Percentiles rank a stretch among this genome's conserved stretches.
phyloP scores from a whole-genome alignment of 2,888 invertebrate species.

The Phyto melanocephala region DNA sequence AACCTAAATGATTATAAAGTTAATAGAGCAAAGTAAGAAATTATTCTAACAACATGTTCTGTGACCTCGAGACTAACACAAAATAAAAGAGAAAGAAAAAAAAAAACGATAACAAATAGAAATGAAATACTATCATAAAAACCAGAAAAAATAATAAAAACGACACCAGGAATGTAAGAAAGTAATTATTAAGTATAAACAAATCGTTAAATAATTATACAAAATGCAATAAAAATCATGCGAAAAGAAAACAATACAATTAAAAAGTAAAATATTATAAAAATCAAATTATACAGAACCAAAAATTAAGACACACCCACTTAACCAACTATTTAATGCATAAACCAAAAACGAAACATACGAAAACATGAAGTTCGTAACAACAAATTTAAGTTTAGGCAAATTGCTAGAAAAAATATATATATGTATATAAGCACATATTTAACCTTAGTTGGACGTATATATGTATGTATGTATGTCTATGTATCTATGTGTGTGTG shows the following conservation, averaged over 20 bases:
- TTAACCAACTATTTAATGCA: background rate
- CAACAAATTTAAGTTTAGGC: slow-evolving; percentile 8
- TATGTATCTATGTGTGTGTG: background rate
- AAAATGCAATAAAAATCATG: slow-evolving; percentile 10
- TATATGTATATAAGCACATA: no score
- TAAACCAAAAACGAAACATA: background rate
- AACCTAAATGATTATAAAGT: background rate
- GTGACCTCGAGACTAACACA: background rate
- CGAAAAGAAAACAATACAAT: slow-evolving; percentile 25
- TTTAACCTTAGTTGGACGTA: background rate
- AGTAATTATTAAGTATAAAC: slow-evolving; percentile 6
- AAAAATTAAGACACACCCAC: slow-evolving; percentile 28
- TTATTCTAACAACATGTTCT: slow-evolving; percentile 45
- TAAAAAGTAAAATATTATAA: slow-evolving; percentile 46
- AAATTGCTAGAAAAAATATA: background rate
- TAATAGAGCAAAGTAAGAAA: slow-evolving; percentile 4
- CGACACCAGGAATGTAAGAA: slow-evolving; percentile 34
- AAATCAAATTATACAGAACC: slow-evolving; percentile 28
- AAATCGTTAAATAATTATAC: slow-evolving; percentile 37
- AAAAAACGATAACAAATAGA: background rate
- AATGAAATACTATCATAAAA: slow-evolving; percentile 4
- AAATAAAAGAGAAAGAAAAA: background rate
- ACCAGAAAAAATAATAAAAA: slow-evolving; percentile 40
- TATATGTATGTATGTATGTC: background rate
- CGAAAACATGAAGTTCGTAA: background rate